phyloP scores from a whole-genome alignment of 2,797 vertebrate genomes.

The Phataginus tetradactyla region DNA sequence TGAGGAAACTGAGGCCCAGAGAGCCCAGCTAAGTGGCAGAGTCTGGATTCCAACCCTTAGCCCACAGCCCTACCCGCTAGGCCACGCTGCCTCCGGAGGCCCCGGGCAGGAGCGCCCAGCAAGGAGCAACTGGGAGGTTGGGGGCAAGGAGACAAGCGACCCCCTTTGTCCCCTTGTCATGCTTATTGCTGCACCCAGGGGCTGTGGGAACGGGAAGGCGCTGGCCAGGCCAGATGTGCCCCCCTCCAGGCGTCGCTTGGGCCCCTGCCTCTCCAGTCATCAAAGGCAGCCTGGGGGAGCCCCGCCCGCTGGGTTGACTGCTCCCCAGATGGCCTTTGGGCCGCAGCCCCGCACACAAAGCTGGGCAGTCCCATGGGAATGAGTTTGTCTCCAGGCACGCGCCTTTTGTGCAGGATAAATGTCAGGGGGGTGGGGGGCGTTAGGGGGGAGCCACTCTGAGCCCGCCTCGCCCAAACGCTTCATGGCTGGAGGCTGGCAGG shows the following conservation, averaged over 20 bases:
- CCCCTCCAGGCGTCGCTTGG: conserved; percentile 25
- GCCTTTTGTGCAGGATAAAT: conserved; percentile 89
- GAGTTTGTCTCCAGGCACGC: conserved; percentile 89
- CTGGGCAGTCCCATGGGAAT: conserved; percentile 86
- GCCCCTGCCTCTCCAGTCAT: conserved; percentile 59
- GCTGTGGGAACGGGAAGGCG: background rate
- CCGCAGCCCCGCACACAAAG: conserved; percentile 84
- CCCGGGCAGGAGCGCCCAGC: too few species aligned
- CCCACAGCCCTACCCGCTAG: background rate
- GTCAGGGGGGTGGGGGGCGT: conserved; percentile 81
- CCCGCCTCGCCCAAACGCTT: conserved; percentile 42
- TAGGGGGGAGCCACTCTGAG: conserved; percentile 86
- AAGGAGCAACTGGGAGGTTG: background rate
- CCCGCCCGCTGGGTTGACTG: conserved; percentile 51
- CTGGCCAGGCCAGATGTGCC: conserved; percentile 83
- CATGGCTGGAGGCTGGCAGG: background rate
- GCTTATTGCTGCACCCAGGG: background rate
- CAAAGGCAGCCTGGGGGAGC: conserved; percentile 65
- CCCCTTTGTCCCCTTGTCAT: background rate
- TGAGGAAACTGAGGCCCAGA: background rate
- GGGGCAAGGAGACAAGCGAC: rapidly evolving
- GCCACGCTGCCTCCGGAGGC: background rate
- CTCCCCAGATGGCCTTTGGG: conserved; percentile 88
- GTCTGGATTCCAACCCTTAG: background rate
- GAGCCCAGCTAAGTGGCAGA: background rate